A percentile compares a stretch with the other conserved stretches of the same genome.
These are phyloP conservation scores for Clanis bilineata DNA, from an alignment of 2,888 invertebrate genomes.

Conservation along the genomic window DNA sequence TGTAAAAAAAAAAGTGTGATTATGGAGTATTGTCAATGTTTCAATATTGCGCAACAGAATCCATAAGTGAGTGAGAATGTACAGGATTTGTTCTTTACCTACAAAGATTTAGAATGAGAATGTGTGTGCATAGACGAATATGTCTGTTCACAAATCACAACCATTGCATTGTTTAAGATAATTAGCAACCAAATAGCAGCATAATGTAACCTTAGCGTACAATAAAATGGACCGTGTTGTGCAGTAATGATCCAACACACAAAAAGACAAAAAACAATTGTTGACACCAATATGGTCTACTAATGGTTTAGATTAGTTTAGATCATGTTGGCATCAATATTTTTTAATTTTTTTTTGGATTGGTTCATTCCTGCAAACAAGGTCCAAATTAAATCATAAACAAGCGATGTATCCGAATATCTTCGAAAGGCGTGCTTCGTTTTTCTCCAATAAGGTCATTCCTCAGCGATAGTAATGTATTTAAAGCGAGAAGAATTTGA, in stretches of 20 bases:
- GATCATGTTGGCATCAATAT: too few relatives aligned
- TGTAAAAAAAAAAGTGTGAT: too few relatives aligned
- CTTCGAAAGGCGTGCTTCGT: not conserved
- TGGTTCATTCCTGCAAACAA: too few relatives aligned
- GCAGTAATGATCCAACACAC: too few relatives aligned
- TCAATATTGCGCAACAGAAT: not conserved
- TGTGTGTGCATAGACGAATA: not conserved
- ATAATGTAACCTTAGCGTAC: not conserved
- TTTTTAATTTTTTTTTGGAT: too few relatives aligned
- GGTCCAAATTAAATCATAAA: not conserved
- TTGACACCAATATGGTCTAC: too few relatives aligned
- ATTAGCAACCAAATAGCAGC: not conserved
- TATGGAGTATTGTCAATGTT: not conserved
- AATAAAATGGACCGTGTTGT: too few relatives aligned
- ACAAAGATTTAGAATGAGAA: not conserved
- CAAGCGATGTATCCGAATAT: slow-evolving; percentile 11
- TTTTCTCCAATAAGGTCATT: not conserved
- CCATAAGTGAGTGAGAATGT: not conserved
- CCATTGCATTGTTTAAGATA: not conserved
- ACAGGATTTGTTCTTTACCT: not conserved
- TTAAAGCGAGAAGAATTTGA: slow-evolving; percentile 95
- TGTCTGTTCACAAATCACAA: not conserved
- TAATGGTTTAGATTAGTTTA: too few relatives aligned
- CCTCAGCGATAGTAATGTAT: slow-evolving; percentile 11
- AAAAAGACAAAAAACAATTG: too few relatives aligned